Evolutionary conservation across 2,888 invertebrate genomes (phyloP), one percentile per base, ranked within the genome.

Genomic region (Orchestes rusci): DNA sequence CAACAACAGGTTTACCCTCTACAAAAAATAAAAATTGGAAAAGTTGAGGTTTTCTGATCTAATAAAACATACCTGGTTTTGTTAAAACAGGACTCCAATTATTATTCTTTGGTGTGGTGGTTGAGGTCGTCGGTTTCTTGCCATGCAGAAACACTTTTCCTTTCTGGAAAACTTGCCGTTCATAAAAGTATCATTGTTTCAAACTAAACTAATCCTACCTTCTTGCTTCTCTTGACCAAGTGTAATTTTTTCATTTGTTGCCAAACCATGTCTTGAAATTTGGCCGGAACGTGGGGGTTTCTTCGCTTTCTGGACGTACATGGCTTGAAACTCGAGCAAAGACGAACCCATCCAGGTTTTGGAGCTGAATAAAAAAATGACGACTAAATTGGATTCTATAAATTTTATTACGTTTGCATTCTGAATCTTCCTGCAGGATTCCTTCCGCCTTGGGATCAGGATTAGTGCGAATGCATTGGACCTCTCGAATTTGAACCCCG

Each of bases 381-480:
- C 2, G 13, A 2, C 7, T 31, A 15, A 13, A 10, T 2, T 12
- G 7, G 13, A 2, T 8, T 8, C 31, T 13, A 2, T 2, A 8
- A 31, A 31, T 19, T 20, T 39, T 57, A 39, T 5, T 33, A 47
- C 47, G 43, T 39, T 20, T 16, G 33, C 70, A 70, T 19, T 62
- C 56, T 1, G 53, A 40, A 34, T 69, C 67, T 12, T 67, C 66
- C 4, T 65, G 61, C 12, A 70, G 52, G 4, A 70, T 63, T 10
- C 73, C 73, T 28, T 73, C 71, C 3, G 66, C 68, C 0, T 70
- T 70, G 1, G 59, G 33, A 36, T 58, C 64, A 0, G 68, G 65
- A 1, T 69, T 63, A 45, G 71, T 68, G 31, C 61, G 61, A 0
- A 73, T 67, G 51, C 75, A 75, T 40, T 72, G 70, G n/a, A 75